Conservation (phyloP, 2,113 vertebrate genomes). For the Formicarius rufipectus region DNA sequence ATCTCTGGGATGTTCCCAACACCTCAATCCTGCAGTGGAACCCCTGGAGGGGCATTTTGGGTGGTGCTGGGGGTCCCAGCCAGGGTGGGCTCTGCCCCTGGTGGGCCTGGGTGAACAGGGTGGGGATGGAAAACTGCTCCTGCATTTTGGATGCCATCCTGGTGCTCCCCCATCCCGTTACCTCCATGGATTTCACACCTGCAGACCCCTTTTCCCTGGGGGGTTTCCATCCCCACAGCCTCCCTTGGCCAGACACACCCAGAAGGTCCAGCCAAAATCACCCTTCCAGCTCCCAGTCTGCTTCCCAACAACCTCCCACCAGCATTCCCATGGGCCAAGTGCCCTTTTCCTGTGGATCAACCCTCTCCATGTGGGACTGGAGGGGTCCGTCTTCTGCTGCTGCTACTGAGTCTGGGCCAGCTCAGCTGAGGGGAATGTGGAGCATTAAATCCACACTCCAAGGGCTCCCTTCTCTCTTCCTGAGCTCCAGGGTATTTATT, state of each 20-base stretch:
- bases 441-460: rapidly evolving
- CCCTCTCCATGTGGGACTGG: background rate
- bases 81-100: background rate
- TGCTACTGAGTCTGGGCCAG: background rate
- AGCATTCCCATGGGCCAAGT: rapidly evolving
- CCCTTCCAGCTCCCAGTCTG: background rate
- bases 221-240: background rate
- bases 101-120: rapidly evolving
- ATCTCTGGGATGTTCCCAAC: rapidly evolving
- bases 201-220: background rate
- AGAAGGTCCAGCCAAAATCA: background rate
- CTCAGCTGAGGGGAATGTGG: background rate
- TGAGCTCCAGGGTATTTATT: background rate
- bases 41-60: background rate
- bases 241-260: too few relatives aligned
- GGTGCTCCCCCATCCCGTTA: background rate
- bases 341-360: background rate
- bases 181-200: background rate
- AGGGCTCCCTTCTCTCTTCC: background rate
- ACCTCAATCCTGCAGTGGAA: rapidly evolving
- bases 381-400: background rate
- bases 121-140: background rate
- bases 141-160: background rate
- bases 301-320: rapidly evolving
- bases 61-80: background rate